Evolutionary conservation across 2,797 vertebrate species (phyloP), one percentile per base, ranked within the genome.

Genomic region (Peromyscus melanophrys): DNA sequence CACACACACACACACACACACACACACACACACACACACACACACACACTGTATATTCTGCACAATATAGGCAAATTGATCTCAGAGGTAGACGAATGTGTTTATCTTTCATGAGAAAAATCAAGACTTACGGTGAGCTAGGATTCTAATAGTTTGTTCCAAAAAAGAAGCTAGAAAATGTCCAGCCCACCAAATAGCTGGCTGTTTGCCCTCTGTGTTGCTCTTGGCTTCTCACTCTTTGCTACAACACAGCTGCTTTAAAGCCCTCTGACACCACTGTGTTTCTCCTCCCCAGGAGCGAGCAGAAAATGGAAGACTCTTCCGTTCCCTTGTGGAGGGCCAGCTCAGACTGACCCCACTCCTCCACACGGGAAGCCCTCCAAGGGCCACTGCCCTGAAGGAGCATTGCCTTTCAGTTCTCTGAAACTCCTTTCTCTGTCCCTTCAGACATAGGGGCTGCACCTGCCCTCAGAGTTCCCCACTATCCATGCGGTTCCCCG

Each of bases 51-150:
- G 63, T 49, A 16, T 37, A 61, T 12, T 25, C 29, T 16, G n/a
- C 5, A 71, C 27, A 27, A 23, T 10, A 37, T 25, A 63, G 40
- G 40, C 71, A 86, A 14, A 16, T 71, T 57, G 29, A n/a, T 69
- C 29, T 95, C 37, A 59, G 43, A 90, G 49, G 31, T 19, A 85
- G 82, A 63, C 81, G 19, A 82, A 61, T 67, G 83, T 37, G 49
- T 80, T 95, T 78, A 21, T 52, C 75, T 76, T 93, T 86, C 80
- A 89, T n/a, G 59, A 71, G 19, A 84, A 88, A 91, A 23, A 83
- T 23, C 5, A 90, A 57, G 31, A 46, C 13, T 75, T n/a, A 71
- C 6, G 59, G 13, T 4, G 40, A 59, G 13, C 52, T 29, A 29
- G 13, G 29, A 46, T 86, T 83, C 82, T 77, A 85, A 88, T 27